These are phyloP conservation scores for Genyomyrus donnyi DNA, from an alignment of 2,113 vertebrate species.

Conservation along the genomic window DNA sequence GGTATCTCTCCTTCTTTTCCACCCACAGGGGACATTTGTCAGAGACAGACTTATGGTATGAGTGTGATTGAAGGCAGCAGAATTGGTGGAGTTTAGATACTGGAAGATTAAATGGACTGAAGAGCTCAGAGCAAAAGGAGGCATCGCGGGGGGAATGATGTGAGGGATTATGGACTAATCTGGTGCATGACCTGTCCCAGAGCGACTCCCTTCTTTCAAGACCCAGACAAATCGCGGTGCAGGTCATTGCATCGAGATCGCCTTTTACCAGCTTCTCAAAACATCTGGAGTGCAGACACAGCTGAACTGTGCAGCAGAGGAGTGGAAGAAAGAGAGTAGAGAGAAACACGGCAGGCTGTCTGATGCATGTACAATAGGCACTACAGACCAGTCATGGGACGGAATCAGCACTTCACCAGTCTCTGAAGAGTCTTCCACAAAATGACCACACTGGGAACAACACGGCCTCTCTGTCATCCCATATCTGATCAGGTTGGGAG, in stretches of 20 bases:
- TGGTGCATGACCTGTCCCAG: conserved; percentile 39
- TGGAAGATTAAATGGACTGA: conserved; percentile 25
- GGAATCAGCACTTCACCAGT: background rate
- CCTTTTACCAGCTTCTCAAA: conserved; percentile 8
- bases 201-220: conserved; percentile 19
- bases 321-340: background rate
- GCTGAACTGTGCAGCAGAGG: conserved; percentile 28
- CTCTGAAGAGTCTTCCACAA: background rate
- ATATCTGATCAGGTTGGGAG: background rate
- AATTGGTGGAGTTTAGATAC: conserved; percentile 10
- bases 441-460: background rate
- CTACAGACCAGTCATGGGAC: background rate
- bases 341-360: background rate
- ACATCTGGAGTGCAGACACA: conserved; percentile 2
- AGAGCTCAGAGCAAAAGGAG: conserved; percentile 19
- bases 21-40: conserved; percentile 20
- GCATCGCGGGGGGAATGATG: conserved; percentile 24
- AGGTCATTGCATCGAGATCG: conserved; percentile 44
- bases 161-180: conserved; percentile 56
- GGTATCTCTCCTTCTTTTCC: conserved; percentile 6
- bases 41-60: background rate
- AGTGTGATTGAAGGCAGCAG: background rate
- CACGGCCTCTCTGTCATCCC: background rate
- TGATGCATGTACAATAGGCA: background rate
- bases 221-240: conserved; percentile 24